Evolutionary conservation across 2,797 vertebrate genomes (phyloP), one percentile per base, ranked within the genome.

Genomic region (Lutjanus argentimaculatus): DNA sequence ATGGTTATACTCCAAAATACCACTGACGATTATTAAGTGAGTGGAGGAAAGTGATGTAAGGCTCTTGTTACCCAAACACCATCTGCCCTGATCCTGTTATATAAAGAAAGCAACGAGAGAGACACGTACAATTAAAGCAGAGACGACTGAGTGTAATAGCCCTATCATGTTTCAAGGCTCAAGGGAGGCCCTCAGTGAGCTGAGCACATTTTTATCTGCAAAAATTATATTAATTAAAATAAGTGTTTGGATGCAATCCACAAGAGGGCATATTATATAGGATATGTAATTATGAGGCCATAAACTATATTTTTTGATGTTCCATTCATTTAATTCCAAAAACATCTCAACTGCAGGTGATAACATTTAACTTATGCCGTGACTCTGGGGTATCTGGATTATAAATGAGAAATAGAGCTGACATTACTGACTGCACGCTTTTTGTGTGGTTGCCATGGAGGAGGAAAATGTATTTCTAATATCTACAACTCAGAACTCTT

Each of bases 41-140:
- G 72, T 36, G 73, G 70, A 80, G 71, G 72, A 85, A 85, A 93
- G 92, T 93, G 91, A 93, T 91, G 88, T 86, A 90, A 93, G 89
- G 88, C 79, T 87, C 77, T 70, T 82, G 87, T 92, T 89, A 90
- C 85, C 89, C 91, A 88, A 92, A 93, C 91, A 85, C 92, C 92
- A 95, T 95, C 92, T 95, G 93, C 84, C 30, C 85, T 80, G 82
- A 94, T 94, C 89, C 91, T 90, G 90, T 95, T 95, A 94, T 82
- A 87, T 95, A 95, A 94, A 95, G 79, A 85, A 86, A 90, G 83
- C 63, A 75, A 77, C 76, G 82, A 72, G 82, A 84, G 48, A 79
- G 74, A 84, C 30, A 6, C 80, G 82, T 72, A 73, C 85, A 94
- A 91, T 93, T 94, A 91, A 88, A 88, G 69, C 59, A 61, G 64